Percentiles rank a stretch among this genome's conserved stretches.
Conservation (phyloP, 2,113 vertebrate species). For the Apteryx mantelli region DNA sequence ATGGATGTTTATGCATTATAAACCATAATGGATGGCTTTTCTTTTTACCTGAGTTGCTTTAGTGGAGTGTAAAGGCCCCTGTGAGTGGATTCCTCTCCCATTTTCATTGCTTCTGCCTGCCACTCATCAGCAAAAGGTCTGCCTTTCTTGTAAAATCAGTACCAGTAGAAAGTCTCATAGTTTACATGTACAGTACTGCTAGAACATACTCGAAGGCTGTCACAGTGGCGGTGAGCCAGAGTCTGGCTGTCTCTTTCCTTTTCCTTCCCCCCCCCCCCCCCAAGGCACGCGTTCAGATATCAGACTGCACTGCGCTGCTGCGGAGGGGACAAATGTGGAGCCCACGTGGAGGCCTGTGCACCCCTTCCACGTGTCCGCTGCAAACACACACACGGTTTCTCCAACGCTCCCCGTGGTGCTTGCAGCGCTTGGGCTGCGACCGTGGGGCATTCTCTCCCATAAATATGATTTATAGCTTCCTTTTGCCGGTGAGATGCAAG, state of each 20-base stretch:
- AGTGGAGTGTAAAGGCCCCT: not conserved
- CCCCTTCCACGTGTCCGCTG: too few species aligned
- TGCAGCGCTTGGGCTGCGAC: too few species aligned
- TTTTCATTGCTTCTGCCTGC: not conserved
- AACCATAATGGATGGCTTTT: not conserved
- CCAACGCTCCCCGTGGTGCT: too few species aligned
- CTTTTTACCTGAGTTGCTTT: constrained; percentile 32
- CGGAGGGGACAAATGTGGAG: not conserved
- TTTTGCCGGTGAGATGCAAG: not conserved
- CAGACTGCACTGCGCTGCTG: not conserved
- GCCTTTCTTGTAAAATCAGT: not conserved
- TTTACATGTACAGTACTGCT: not conserved
- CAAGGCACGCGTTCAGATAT: too few species aligned
- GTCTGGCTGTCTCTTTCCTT: not conserved
- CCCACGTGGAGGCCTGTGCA: too few species aligned
- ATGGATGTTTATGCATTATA: not conserved
- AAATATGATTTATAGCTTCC: not conserved
- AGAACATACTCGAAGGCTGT: not conserved
- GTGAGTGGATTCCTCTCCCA: not conserved
- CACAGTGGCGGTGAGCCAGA: not conserved
- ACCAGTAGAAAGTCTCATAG: not conserved
- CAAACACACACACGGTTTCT: too few species aligned
- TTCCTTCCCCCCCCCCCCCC: not conserved
- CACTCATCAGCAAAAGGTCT: not conserved
- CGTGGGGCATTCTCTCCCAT: too few species aligned